Evolutionary conservation across 92 coral and sea anemone genomes (phyloP).

Genomic region (Chrysogorgia sp.): DNA sequence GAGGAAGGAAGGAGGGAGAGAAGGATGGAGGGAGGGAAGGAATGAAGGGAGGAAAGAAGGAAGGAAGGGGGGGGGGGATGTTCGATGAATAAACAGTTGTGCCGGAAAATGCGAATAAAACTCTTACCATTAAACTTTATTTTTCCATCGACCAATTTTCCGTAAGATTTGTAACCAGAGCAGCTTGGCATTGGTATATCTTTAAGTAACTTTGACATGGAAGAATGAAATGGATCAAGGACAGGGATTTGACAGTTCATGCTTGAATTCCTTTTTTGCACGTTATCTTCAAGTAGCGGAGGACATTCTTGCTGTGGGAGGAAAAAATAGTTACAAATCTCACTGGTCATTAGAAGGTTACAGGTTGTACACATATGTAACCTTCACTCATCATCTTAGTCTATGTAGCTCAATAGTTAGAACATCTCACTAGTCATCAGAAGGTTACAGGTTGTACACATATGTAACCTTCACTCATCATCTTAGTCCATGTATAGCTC

Average conservation of each 20-base stretch:
- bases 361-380: too few relatives aligned
- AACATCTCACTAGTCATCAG: too few relatives aligned
- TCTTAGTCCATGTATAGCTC: too few relatives aligned
- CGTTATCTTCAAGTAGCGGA: background rate
- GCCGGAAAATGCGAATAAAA: background rate
- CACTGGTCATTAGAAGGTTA: too few relatives aligned
- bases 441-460: too few relatives aligned
- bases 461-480: too few relatives aligned
- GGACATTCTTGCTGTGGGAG: too few relatives aligned
- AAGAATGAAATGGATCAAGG: slow-evolving; percentile 24
- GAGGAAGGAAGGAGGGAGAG: background rate
- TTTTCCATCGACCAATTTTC: slow-evolving; percentile 29
- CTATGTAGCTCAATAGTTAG: too few relatives aligned
- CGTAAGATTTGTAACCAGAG: slow-evolving; percentile 6
- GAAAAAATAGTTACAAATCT: too few relatives aligned
- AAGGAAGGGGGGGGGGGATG: background rate
- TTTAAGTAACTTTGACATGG: slow-evolving; percentile 6
- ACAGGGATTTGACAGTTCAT: slow-evolving; percentile 21
- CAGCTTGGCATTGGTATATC: slow-evolving; percentile 19
- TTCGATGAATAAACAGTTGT: background rate
- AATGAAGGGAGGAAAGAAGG: background rate
- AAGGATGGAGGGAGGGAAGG: background rate
- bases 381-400: too few relatives aligned
- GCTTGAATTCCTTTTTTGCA: background rate
- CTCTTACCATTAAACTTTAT: slow-evolving; percentile 15